Percentiles rank a stretch among this genome's conserved stretches.
Conservation (phyloP, 2,113 vertebrate species). For the Petroica traversi region DNA sequence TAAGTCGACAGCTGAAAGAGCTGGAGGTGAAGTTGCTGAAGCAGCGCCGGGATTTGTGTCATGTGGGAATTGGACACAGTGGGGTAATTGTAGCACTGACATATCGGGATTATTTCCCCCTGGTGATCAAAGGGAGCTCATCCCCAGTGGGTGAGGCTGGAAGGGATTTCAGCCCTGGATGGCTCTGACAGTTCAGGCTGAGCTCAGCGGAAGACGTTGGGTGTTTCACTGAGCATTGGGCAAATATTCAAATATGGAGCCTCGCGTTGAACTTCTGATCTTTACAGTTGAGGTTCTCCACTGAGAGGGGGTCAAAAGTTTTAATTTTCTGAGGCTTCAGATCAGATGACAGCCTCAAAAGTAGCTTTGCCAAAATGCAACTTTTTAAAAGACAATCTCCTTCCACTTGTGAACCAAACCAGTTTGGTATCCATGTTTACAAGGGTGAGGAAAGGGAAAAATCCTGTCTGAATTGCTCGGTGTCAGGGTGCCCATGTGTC, state of each 20-base stretch:
- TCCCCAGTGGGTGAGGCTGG: slow-evolving; percentile 24
- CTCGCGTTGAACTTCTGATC: not conserved
- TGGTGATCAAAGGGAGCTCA: slow-evolving; percentile 33
- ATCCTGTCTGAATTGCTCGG: not conserved
- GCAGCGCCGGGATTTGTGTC: not conserved
- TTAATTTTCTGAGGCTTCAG: not conserved
- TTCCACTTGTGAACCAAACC: not conserved
- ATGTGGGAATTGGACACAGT: not conserved
- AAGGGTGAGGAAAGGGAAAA: not conserved
- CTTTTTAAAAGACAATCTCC: not conserved
- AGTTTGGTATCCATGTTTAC: not conserved
- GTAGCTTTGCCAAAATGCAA: not conserved
- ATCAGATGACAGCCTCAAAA: not conserved
- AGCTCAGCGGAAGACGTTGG: slow-evolving; percentile 4
- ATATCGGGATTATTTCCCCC: not conserved
- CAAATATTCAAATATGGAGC: not conserved
- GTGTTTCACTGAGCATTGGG: not conserved
- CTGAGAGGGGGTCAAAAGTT: not conserved
- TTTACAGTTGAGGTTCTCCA: not conserved
- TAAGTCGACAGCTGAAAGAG: not conserved
- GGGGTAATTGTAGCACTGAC: slow-evolving; percentile 29
- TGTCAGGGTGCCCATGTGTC: not conserved
- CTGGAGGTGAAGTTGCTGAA: not conserved
- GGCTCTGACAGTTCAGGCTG: slow-evolving; percentile 22
- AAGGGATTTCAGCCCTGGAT: not conserved